Percentiles rank a stretch among this genome's conserved stretches.
phyloP scores from a whole-genome alignment of 2,113 vertebrate species.

The Rallus limicola region DNA sequence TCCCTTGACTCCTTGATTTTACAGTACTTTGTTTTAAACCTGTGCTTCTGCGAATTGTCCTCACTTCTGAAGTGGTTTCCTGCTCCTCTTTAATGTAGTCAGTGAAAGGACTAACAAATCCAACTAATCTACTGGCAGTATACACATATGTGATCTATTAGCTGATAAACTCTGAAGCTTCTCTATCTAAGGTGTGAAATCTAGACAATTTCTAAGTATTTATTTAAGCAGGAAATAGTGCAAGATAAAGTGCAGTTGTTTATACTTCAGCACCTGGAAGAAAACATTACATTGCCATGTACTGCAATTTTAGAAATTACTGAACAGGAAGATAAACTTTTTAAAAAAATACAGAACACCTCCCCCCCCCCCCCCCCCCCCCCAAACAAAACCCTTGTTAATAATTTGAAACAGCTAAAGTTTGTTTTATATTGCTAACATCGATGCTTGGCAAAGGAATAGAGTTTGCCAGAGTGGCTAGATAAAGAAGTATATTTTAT shows the following conservation, averaged over 20 bases:
- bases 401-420: background rate
- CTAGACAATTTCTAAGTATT: background rate
- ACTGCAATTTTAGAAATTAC: background rate
- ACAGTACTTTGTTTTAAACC: background rate
- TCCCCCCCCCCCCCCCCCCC: too few relatives aligned
- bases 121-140: background rate
- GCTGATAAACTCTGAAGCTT: background rate
- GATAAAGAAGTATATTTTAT: constrained; percentile 17
- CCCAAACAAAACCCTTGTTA: background rate
- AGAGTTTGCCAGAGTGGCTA: background rate
- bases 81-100: background rate
- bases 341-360: background rate
- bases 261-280: background rate
- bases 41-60: background rate
- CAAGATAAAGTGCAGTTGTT: background rate
- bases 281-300: background rate
- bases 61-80: background rate
- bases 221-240: background rate
- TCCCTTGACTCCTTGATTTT: background rate
- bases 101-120: background rate
- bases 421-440: background rate
- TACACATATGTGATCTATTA: background rate
- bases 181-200: background rate
- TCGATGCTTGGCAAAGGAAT: background rate
- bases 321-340: background rate